phyloP scores from a whole-genome alignment of 2,888 invertebrate genomes.

The Trichogramma evanescens region DNA sequence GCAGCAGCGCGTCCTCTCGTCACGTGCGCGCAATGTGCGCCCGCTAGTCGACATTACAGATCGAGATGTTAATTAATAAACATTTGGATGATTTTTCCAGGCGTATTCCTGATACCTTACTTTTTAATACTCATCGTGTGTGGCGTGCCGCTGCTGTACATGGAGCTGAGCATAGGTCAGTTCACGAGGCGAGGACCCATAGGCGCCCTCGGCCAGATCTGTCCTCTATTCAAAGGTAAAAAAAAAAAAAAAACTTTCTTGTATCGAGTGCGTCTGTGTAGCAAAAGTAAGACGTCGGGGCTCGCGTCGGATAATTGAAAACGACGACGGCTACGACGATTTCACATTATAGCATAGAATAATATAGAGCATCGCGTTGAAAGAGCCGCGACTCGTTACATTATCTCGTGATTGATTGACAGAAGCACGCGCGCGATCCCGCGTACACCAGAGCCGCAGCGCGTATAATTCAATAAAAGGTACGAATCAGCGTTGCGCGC shows the following conservation, averaged over 20 bases:
- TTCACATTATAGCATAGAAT: no score
- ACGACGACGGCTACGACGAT: neutral
- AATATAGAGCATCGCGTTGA: no score
- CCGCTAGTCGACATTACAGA: neutral
- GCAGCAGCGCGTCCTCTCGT: no score
- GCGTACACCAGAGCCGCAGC: no score
- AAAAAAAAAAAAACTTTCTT: neutral
- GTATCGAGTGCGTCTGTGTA: neutral
- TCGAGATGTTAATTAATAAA: slow-evolving; percentile 13
- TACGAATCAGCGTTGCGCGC: no score
- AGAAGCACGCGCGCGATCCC: no score
- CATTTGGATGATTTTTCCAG: slow-evolving; percentile 51
- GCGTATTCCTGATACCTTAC: slow-evolving; percentile 91
- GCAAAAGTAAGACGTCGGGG: neutral
- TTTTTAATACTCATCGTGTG: slow-evolving; percentile 85
- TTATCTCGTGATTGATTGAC: no score
- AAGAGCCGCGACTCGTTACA: no score
- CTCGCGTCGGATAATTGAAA: neutral
- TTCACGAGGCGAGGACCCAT: slow-evolving; percentile 89
- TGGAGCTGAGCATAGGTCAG: slow-evolving; percentile 90
- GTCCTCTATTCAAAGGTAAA: slow-evolving; percentile 85
- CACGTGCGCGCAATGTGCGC: no score
- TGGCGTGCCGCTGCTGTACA: slow-evolving; percentile 86
- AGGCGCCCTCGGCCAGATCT: slow-evolving; percentile 82
- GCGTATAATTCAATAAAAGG: no score